Percentiles rank a stretch among this genome's conserved stretches.
Conservation (phyloP, 2,797 vertebrate species). For the Acanthiza pusilla region DNA sequence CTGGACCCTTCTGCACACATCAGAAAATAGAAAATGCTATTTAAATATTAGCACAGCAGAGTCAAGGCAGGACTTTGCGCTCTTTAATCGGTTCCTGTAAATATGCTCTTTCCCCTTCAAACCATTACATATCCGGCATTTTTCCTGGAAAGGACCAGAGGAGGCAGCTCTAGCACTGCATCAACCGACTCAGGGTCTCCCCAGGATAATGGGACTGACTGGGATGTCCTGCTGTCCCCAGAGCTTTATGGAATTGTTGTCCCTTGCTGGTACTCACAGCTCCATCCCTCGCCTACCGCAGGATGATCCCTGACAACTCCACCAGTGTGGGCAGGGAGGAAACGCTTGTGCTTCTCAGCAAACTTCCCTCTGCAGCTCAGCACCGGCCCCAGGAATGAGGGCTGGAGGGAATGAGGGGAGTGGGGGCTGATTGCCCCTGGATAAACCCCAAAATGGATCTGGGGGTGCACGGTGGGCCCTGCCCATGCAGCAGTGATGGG, state of each 20-base stretch:
- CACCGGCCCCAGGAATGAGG: rapidly evolving
- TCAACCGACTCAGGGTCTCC: neutral
- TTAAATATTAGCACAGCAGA: neutral
- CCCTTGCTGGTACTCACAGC: rapidly evolving
- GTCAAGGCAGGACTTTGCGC: neutral
- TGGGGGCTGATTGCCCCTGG: neutral
- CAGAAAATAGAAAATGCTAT: neutral
- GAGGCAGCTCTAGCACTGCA: neutral
- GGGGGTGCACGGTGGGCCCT: rapidly evolving
- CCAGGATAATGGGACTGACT: rapidly evolving
- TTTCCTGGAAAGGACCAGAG: neutral
- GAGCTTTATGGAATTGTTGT: neutral
- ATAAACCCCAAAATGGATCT: neutral
- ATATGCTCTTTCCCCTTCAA: neutral
- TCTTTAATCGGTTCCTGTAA: neutral
- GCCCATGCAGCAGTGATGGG: rapidly evolving
- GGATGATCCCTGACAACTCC: neutral
- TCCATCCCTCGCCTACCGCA: neutral
- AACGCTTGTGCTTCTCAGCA: neutral
- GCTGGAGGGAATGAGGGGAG: too few relatives aligned
- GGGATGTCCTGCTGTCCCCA: neutral
- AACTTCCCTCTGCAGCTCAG: neutral
- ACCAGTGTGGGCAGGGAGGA: neutral
- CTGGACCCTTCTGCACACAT: neutral
- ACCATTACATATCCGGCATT: neutral